phyloP scores from a whole-genome alignment of 2,113 vertebrate genomes.

The Melanerpes aurifrons region DNA sequence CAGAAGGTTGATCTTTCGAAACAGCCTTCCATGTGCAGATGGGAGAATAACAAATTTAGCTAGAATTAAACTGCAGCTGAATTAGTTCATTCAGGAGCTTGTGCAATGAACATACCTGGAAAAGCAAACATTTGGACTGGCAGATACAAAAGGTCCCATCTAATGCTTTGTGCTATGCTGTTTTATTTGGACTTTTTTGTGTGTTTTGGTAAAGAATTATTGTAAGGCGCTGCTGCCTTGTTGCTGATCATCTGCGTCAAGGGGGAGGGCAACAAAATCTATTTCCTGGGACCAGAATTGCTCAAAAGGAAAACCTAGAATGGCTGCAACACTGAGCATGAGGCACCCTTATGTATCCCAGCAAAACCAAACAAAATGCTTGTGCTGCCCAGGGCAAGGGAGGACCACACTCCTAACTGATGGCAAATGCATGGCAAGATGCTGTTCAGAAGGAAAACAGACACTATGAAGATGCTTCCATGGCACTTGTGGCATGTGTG shows the following conservation, averaged over 20 bases:
- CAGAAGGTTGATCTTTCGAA: not conserved
- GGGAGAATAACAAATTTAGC: not conserved
- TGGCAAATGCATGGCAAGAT: not conserved
- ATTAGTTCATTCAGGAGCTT: not conserved
- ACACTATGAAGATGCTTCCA: not conserved
- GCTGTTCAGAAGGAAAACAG: not conserved
- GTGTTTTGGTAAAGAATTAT: not conserved
- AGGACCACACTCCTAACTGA: not conserved
- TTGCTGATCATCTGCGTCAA: not conserved
- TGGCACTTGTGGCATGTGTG: accelerated
- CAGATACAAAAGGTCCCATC: not conserved
- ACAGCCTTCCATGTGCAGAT: not conserved
- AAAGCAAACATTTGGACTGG: not conserved
- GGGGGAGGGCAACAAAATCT: not conserved
- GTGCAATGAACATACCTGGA: not conserved
- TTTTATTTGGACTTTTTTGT: not conserved
- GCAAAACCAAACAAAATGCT: not conserved
- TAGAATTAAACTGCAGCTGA: not conserved
- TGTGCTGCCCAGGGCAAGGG: not conserved
- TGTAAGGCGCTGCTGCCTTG: not conserved
- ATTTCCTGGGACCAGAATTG: not conserved
- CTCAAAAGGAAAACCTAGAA: not conserved
- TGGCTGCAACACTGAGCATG: accelerated
- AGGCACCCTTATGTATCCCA: not conserved
- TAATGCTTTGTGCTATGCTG: not conserved